phyloP scores from a whole-genome alignment of 2,797 vertebrate species.

The Sciurus carolinensis region DNA sequence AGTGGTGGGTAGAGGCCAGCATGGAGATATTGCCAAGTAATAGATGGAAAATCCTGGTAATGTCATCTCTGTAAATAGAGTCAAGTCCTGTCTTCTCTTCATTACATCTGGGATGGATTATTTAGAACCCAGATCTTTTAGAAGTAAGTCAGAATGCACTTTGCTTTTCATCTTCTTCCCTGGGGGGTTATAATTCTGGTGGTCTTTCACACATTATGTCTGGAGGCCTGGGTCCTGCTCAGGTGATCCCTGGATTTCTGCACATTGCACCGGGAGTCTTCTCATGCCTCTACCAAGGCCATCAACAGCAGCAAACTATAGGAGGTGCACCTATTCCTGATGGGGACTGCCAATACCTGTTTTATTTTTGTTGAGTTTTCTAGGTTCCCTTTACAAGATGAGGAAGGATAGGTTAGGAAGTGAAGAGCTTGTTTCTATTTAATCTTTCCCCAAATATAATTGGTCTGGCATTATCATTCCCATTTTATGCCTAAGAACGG shows the following conservation, averaged over 20 bases:
- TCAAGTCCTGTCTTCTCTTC: slow-evolving; percentile 32
- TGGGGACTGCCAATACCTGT: too few relatives aligned
- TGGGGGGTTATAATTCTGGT: not conserved
- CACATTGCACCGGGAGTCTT: not conserved
- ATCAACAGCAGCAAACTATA: not conserved
- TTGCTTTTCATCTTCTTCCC: slow-evolving; percentile 22
- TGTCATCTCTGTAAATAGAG: not conserved
- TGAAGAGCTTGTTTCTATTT: slow-evolving; percentile 52
- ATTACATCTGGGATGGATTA: not conserved
- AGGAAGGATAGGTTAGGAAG: not conserved
- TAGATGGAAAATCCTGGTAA: not conserved
- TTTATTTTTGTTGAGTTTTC: slow-evolving; percentile 48
- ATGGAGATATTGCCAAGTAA: not conserved
- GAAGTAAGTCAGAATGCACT: not conserved
- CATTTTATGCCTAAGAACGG: slow-evolving; percentile 54
- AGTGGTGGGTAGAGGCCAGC: not conserved
- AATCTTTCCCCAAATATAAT: slow-evolving; percentile 14
- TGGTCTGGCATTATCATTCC: slow-evolving; percentile 23
- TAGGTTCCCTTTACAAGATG: slow-evolving; percentile 14
- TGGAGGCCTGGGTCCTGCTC: not conserved
- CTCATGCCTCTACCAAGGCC: not conserved
- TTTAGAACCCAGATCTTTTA: slow-evolving; percentile 15
- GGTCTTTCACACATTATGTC: not conserved
- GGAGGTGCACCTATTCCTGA: not conserved
- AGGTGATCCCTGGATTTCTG: not conserved